These are phyloP conservation scores for Lasioglossum malachurum DNA, from an alignment of 2,888 invertebrate genomes.

Conservation along the genomic window DNA sequence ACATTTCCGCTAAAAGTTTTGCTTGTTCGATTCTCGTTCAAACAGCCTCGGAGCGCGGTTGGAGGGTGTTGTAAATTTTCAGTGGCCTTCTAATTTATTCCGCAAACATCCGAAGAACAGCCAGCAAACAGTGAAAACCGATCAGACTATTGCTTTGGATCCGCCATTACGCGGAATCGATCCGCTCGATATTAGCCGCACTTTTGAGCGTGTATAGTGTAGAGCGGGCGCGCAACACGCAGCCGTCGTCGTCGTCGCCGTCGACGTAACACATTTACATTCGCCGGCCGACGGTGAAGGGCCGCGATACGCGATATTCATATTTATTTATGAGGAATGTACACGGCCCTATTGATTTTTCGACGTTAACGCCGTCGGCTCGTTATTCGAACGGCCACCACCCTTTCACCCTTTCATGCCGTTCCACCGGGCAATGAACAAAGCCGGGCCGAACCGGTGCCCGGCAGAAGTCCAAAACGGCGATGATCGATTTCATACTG, in stretches of 20 bases:
- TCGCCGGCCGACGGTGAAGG: constrained; percentile 29
- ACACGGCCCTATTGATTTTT: constrained; percentile 74
- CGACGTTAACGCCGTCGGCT: constrained; percentile 61
- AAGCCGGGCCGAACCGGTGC: constrained; percentile 30
- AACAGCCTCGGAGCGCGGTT: background rate
- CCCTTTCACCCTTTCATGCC: constrained; percentile 52
- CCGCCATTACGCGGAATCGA: constrained; percentile 12
- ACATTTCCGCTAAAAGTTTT: background rate
- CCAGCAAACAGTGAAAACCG: background rate
- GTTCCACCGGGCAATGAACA: constrained; percentile 37
- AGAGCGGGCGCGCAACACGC: background rate
- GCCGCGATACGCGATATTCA: constrained; percentile 66
- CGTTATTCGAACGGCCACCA: constrained; percentile 50
- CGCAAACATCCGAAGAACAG: background rate
- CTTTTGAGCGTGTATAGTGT: background rate
- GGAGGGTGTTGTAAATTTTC: background rate
- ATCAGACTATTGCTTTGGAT: background rate
- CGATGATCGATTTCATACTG: constrained; percentile 46
- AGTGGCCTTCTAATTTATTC: background rate
- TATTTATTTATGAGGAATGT: constrained; percentile 75
- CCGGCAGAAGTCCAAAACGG: constrained; percentile 51
- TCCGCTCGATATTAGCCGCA: background rate
- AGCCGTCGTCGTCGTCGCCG: background rate
- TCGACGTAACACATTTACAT: constrained; percentile 59
- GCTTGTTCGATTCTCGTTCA: background rate